Percentiles rank a stretch among this genome's conserved stretches.
phyloP scores from a whole-genome alignment of 2,113 vertebrate genomes.

The Morphnarchus princeps region DNA sequence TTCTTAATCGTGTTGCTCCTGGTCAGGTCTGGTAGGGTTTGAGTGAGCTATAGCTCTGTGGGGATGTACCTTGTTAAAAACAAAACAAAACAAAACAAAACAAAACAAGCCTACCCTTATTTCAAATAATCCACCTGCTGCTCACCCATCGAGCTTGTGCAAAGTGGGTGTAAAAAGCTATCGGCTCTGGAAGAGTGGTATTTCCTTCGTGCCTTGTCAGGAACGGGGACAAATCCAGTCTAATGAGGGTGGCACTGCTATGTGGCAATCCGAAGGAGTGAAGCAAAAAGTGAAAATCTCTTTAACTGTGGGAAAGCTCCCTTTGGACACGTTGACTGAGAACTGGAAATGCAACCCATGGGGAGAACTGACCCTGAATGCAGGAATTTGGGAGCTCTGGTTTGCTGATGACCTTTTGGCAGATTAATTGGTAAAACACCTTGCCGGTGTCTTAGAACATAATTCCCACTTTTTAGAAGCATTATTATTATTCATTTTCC shows the following conservation, averaged over 20 bases:
- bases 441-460: background rate
- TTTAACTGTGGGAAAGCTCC: background rate
- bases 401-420: constrained; percentile 20
- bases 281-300: background rate
- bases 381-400: background rate
- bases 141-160: background rate
- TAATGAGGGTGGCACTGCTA: constrained; percentile 41
- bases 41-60: background rate
- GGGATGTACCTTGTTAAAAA: background rate
- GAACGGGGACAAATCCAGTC: background rate
- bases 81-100: too few relatives aligned
- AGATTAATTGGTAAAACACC: constrained; percentile 35
- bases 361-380: background rate
- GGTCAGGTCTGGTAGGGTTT: background rate
- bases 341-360: background rate
- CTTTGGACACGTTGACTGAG: background rate
- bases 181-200: background rate
- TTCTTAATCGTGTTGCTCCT: background rate
- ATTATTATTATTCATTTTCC: background rate
- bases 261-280: background rate
- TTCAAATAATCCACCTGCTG: constrained; percentile 48
- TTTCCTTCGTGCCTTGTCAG: constrained; percentile 2
- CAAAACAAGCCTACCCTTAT: background rate
- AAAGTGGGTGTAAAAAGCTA: background rate
- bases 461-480: background rate